phyloP scores from a whole-genome alignment of 2,888 invertebrate genomes.

The Parascotia fuliginaria region DNA sequence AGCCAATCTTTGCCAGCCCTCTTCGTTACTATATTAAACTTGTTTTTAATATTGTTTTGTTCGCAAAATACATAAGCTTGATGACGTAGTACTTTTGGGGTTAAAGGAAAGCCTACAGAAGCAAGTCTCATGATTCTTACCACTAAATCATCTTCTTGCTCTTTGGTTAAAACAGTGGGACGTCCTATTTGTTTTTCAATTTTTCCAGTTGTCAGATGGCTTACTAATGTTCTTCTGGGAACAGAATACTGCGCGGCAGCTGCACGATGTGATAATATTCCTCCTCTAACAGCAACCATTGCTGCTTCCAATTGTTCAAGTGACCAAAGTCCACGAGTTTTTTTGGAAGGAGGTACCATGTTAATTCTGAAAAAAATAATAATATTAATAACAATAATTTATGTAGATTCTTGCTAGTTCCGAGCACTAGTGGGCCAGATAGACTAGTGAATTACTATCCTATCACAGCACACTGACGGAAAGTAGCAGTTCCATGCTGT shows the following conservation, averaged over 20 bases:
- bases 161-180: conserved; percentile 10
- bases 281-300: not conserved
- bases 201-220: conserved; percentile 10
- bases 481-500: too few relatives aligned
- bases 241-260: not conserved
- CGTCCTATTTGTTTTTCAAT: conserved; percentile 4
- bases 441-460: too few relatives aligned
- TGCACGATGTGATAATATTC: not conserved
- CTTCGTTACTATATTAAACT: conserved; percentile 17
- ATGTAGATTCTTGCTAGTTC: too few relatives aligned
- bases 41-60: conserved; percentile 11
- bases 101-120: conserved; percentile 11
- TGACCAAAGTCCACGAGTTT: not conserved
- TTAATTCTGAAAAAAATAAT: too few relatives aligned
- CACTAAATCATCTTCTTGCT: conserved; percentile 16
- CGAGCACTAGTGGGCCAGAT: too few relatives aligned
- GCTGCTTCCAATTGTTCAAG: not conserved
- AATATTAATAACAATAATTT: too few relatives aligned
- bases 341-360: not conserved
- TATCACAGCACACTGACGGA: too few relatives aligned
- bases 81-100: conserved; percentile 9
- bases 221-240: conserved; percentile 10
- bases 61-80: conserved; percentile 19
- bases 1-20: conserved; percentile 22
- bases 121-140: conserved; percentile 11